A percentile compares a stretch with the other conserved stretches of the same genome.
Conservation (phyloP, 2,113 vertebrate species). For the Sorex fumeus region DNA sequence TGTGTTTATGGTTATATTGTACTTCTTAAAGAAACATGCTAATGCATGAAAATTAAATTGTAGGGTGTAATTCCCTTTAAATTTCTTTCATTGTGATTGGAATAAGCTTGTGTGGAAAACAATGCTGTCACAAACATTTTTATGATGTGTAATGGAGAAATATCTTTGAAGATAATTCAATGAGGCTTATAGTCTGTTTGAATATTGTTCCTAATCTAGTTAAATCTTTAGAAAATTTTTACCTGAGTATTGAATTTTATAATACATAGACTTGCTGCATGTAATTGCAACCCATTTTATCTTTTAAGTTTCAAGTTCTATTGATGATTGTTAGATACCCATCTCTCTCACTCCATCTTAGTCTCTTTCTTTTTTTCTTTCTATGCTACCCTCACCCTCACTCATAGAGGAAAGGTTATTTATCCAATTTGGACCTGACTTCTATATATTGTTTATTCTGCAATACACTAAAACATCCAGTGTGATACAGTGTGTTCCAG, state of each 20-base stretch:
- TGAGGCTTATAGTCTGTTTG: not conserved
- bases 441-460: not conserved
- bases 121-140: not conserved
- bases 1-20: constrained; percentile 16
- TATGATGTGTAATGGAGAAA: constrained; percentile 16
- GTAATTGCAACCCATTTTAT: not conserved
- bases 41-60: not conserved
- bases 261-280: not conserved
- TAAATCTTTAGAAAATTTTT: not conserved
- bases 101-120: not conserved
- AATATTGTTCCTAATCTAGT: constrained; percentile 24
- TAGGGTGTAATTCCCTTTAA: not conserved
- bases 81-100: not conserved
- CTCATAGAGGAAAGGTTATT: not conserved
- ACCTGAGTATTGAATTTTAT: not conserved
- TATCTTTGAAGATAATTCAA: not conserved
- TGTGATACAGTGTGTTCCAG: not conserved
- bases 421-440: not conserved
- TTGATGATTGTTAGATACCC: not conserved
- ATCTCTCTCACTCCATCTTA: not conserved
- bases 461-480: not conserved
- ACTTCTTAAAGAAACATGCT: not conserved
- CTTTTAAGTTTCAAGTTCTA: not conserved
- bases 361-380: not conserved
- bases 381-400: too few relatives aligned